A percentile compares a stretch with the other conserved stretches of the same genome.
Conservation (phyloP, 2,797 vertebrate genomes). For the Clarias fuscus region DNA sequence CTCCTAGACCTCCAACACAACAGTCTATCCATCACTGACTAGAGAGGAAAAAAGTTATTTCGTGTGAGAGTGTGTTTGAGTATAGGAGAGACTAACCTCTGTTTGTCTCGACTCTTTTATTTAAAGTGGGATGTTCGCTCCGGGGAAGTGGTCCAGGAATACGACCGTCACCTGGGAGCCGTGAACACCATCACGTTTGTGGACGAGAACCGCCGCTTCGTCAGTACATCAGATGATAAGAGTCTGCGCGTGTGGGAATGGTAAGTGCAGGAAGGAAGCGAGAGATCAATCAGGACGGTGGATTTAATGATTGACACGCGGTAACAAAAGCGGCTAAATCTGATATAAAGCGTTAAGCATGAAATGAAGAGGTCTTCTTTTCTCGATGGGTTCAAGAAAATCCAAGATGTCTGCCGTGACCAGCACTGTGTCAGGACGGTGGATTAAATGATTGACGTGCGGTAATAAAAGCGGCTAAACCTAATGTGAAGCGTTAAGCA, state of each 20-base stretch:
- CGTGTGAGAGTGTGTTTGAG: not conserved
- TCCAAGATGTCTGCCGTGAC: not conserved
- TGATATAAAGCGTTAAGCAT: not conserved
- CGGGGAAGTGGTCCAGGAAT: slow-evolving; percentile 95
- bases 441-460: too few relatives aligned
- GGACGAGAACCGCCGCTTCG: slow-evolving; percentile 95
- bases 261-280: slow-evolving; percentile 72
- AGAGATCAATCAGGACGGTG: too few relatives aligned
- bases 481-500: not conserved
- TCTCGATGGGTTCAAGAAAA: not conserved
- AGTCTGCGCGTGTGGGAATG: slow-evolving; percentile 98
- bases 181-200: slow-evolving; percentile 99
- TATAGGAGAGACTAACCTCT: not conserved
- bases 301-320: too few relatives aligned
- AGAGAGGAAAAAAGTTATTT: not conserved
- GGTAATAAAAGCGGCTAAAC: too few relatives aligned
- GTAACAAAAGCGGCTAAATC: too few relatives aligned
- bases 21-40: not conserved
- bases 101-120: slow-evolving; percentile 6
- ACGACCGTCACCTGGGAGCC: slow-evolving; percentile 95
- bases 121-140: slow-evolving; percentile 92
- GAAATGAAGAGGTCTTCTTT: not conserved
- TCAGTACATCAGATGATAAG: slow-evolving; percentile 98
- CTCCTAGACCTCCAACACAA: not conserved
- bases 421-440: too few relatives aligned